Percentiles rank a stretch among this genome's conserved stretches.
Conservation (phyloP, 2,888 invertebrate genomes). For the Syritta pipiens region DNA sequence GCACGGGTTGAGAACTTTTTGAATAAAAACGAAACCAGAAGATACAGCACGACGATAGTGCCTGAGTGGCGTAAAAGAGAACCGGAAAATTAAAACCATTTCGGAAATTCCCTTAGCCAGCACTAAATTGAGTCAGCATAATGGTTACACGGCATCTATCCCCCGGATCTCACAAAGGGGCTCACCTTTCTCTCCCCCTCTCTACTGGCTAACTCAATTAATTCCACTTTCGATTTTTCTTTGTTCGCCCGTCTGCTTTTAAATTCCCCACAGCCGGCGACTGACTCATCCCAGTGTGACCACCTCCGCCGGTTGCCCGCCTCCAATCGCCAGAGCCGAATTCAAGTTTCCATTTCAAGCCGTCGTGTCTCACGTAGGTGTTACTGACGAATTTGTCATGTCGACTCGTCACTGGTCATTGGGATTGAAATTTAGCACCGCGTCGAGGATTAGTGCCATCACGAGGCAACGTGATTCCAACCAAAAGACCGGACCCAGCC, state of each 20-base stretch:
- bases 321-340: slow-evolving; percentile 32
- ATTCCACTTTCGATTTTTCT: slow-evolving; percentile 27
- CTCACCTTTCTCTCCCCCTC: background rate
- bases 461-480: slow-evolving; percentile 17
- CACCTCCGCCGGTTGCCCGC: background rate
- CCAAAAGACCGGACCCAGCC: background rate
- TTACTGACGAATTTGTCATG: slow-evolving; percentile 19
- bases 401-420: slow-evolving; percentile 6
- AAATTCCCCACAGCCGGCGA: background rate
- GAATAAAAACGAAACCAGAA: too few relatives aligned
- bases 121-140: slow-evolving; percentile 40
- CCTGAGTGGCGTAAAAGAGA: slow-evolving; percentile 13
- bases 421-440: slow-evolving; percentile 20
- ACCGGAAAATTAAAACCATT: slow-evolving; percentile 60
- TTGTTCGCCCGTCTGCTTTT: background rate
- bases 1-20: too few relatives aligned
- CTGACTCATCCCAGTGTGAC: slow-evolving; percentile 40
- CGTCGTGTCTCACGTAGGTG: slow-evolving; percentile 26
- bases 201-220: slow-evolving; percentile 35
- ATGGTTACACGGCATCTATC: slow-evolving; percentile 9
- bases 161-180: background rate
- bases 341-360: slow-evolving; percentile 53
- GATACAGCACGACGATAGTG: too few relatives aligned
- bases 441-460: slow-evolving; percentile 30
- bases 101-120: slow-evolving; percentile 38